Base-by-base conservation (phyloP, 2,113 vertebrate species). In the Myiozetetes cayanensis region DNA sequence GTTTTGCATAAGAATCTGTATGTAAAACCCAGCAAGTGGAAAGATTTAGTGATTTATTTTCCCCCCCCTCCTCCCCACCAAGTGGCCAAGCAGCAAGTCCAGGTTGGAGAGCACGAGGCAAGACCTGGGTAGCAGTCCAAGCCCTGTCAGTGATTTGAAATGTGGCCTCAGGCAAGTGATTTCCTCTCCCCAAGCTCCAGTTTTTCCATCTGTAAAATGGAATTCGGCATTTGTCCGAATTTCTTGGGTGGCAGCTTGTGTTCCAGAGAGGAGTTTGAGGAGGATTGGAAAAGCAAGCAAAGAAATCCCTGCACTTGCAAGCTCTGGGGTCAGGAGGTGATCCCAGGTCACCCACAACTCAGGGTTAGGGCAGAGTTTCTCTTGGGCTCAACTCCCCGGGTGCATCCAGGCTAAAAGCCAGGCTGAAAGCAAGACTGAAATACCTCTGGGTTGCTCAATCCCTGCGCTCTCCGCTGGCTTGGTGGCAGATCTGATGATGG, bases 1-100 rank as follows among this genome's bases (percentile, higher is more conserved):
- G 76, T 93, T 90, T 96, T 95, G 89, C 92, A 72, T 95, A 87
- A 90, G 85, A 37, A 92, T 79, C 94, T 88, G 76, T 46, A 9
- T n/a, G 4, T 77, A 87, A 93, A 94, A 46, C 70, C 82, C 68
- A n/a, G 81, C 71, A 65, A 25, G 30, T 59, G 78, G 70, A 18
- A 68, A 68, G 80, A 58, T 90, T 86, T 87, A 52, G 72, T 63
- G 73, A 3, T 46, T 46, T 46, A 6, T 44, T 44, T 44, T 6
- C 8, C 19, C 17, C 19, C 17, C 7, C 44, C 44, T 8, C 44
- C 44, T 10, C 25, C 13, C 15, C 41, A 6, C 28, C 35, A 10
- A 67, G 56, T 30, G 79, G 82, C 33, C 63, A 24, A 90, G 88
- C 55, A 50, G 33, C 13, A 0, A 4, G 18, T 10, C 31, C 5